Percentiles rank a stretch among this genome's conserved stretches.
Evolutionary conservation across 2,888 invertebrate genomes (phyloP).

Genomic region (Drosophila nr. perissopoda): DNA sequence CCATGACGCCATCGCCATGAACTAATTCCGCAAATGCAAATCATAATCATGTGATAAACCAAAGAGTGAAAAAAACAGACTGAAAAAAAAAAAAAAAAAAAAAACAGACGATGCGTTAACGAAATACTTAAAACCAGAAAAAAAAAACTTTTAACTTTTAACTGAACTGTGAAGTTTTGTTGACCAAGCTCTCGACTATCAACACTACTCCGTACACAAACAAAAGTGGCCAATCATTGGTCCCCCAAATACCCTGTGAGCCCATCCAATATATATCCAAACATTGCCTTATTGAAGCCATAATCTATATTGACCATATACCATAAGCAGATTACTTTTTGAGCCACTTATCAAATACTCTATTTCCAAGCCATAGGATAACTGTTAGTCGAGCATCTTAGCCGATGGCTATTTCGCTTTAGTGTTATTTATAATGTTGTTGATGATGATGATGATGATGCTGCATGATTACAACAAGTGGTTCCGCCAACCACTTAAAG

Average conservation of each 20-base stretch:
- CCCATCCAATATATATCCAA: background rate
- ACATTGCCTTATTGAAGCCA: background rate
- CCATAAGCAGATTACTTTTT: background rate
- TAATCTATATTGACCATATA: background rate
- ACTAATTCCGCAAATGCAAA: constrained; percentile 62
- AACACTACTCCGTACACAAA: background rate
- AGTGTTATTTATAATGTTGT: constrained; percentile 2
- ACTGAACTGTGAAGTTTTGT: constrained; percentile 42
- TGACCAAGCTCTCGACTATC: constrained; percentile 43
- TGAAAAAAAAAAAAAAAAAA: background rate
- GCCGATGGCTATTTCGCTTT: background rate
- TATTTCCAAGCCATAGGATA: background rate
- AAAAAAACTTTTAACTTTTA: constrained; percentile 13
- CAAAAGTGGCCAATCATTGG: background rate
- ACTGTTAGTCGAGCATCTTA: background rate
- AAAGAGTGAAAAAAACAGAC: background rate
- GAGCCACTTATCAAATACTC: background rate
- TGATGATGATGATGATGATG: constrained; percentile 35
- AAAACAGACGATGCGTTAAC: constrained; percentile 9
- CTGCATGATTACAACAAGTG: constrained; percentile 36
- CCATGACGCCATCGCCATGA: constrained; percentile 59
- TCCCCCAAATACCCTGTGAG: background rate
- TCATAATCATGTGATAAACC: constrained; percentile 46
- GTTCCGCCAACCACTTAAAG: constrained; percentile 52
- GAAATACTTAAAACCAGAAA: constrained; percentile 6